phyloP scores from a whole-genome alignment of 2,888 invertebrate species.

The Nymphalis c-album region DNA sequence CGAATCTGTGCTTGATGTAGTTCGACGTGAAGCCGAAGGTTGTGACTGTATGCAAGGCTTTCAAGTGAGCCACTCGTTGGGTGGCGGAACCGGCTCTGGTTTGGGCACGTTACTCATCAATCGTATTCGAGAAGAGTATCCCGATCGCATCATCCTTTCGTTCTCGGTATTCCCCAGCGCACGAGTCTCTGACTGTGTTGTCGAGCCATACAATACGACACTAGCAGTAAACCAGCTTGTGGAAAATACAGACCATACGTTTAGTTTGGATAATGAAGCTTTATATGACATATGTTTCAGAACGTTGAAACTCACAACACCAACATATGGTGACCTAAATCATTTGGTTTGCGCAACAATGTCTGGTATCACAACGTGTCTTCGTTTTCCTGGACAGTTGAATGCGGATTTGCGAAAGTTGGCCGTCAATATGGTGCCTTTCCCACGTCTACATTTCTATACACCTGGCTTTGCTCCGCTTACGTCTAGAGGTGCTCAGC shows the following conservation, averaged over 20 bases:
- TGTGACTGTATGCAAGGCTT: constrained; percentile 85
- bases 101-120: constrained; percentile 87
- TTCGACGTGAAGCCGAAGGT: constrained; percentile 83
- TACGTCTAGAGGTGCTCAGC: constrained; percentile 91
- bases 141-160: constrained; percentile 87
- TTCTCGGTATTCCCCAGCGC: constrained; percentile 87
- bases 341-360: constrained; percentile 70
- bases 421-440: constrained; percentile 83
- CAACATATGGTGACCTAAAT: constrained; percentile 90
- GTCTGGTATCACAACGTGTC: constrained; percentile 73
- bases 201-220: constrained; percentile 85
- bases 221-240: constrained; percentile 85
- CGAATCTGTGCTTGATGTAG: constrained; percentile 82
- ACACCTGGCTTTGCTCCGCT: constrained; percentile 84
- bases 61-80: constrained; percentile 85
- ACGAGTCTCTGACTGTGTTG: constrained; percentile 88
- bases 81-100: constrained; percentile 89
- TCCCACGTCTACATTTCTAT: constrained; percentile 85
- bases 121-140: constrained; percentile 87
- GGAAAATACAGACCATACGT: constrained; percentile 85
- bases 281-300: constrained; percentile 90
- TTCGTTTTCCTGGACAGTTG: constrained; percentile 69
- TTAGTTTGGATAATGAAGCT: constrained; percentile 89
- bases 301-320: constrained; percentile 87
- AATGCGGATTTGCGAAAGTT: constrained; percentile 87